Evolutionary conservation across 2,113 vertebrate genomes (phyloP), one percentile per base, ranked within the genome.

Genomic region (Esox niger): DNA sequence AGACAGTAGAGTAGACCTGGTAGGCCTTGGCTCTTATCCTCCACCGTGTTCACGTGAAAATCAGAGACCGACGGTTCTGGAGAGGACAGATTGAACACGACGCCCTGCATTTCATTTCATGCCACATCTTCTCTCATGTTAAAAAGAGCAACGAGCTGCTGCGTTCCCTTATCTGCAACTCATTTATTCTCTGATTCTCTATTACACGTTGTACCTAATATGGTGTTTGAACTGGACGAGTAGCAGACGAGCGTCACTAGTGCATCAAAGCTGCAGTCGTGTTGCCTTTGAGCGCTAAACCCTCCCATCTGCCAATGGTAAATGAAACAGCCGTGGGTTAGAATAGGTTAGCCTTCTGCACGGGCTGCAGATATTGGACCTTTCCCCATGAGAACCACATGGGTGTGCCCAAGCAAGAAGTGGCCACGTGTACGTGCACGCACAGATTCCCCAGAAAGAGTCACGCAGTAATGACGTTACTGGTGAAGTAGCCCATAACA

Each of bases 131-230:
- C 27, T 58, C 61, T 69, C 35, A 43, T 72, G 80, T 77, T 74
- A 84, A 79, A 76, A 70, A 21, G 35, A 77, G 66, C 23, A 76
- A 66, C 23, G 21, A 6, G 63, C 69, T 66, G 17, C 60, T 49
- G 23, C 6, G 57, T 3, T 59, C 5, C 1, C 43, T 70, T 75
- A 77, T 70, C 71, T 65, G 13, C 56, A 69, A 67, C 78, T 79
- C 84, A 86, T 81, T 84, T 81, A 70, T 72, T 71, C 63, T 79
- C 77, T 84, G 73, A 79, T 80, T 82, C 72, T 54, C 54, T 59
- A 74, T 82, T 72, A 74, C 75, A 79, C 77, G 38, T 54, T 27
- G 3, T 26, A 55, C 27, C 57, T 30, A 30, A 29, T 20, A 30
- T 15, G 7, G n/a, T 32, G 56, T 82, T 61, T 64, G 63, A 73